Percentiles rank a stretch among this genome's conserved stretches.
phyloP scores from a whole-genome alignment of 1,140 invertebrate genomes.

The Bombus pyrosoma region DNA sequence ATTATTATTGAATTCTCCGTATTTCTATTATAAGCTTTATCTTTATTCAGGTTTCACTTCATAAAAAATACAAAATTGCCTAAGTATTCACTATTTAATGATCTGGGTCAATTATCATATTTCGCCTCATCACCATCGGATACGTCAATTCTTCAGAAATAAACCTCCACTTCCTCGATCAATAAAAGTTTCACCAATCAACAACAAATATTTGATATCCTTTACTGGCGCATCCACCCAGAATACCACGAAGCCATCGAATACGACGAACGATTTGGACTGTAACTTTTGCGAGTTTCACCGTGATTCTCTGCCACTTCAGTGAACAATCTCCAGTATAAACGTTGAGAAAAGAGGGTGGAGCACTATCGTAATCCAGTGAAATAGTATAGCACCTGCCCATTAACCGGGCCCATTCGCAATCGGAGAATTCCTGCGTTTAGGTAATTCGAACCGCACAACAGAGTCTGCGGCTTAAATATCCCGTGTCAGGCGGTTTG shows the following conservation, averaged over 20 bases:
- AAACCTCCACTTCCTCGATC: no score
- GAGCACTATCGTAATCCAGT: not conserved
- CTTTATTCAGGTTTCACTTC: no score
- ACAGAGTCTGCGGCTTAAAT: constrained; percentile 56
- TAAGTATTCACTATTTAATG: no score
- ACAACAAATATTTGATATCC: not conserved
- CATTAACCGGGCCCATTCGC: constrained; percentile 55
- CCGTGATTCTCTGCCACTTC: no score
- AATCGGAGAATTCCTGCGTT: constrained; percentile 55
- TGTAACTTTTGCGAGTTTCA: not conserved
- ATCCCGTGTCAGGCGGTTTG: constrained; percentile 43
- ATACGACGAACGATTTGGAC: not conserved
- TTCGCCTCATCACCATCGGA: no score
- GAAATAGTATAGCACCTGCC: constrained; percentile 34
- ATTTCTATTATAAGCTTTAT: no score
- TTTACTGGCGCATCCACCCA: not conserved
- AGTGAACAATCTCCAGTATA: no score
- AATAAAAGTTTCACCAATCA: no score
- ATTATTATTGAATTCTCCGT: no score
- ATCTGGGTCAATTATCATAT: no score
- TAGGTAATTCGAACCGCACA: constrained; percentile 52
- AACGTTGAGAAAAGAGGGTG: not conserved
- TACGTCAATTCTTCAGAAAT: no score
- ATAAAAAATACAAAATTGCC: no score
- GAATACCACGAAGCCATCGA: not conserved